Percentiles rank a stretch among this genome's conserved stretches.
These are phyloP conservation scores for Micromys minutus DNA, from an alignment of 2,113 vertebrate species.

Conservation along the genomic window DNA sequence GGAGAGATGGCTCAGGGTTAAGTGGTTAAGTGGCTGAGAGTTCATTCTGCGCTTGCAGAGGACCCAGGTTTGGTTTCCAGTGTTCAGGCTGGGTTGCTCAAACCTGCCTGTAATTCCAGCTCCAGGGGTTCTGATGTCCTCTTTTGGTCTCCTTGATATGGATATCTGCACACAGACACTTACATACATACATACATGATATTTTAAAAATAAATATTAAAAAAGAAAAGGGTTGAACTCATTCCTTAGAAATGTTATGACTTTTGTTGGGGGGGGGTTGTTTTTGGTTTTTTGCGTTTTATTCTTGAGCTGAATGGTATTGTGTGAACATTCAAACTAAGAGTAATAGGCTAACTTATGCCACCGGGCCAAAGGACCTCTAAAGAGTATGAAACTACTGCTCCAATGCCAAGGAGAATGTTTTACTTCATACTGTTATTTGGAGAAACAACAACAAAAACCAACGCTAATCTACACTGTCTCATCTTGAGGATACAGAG, in stretches of 20 bases:
- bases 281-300: background rate
- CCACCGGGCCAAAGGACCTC: background rate
- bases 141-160: background rate
- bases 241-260: background rate
- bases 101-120: background rate
- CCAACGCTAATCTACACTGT: background rate
- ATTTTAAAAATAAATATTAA: background rate
- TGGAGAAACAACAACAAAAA: constrained; percentile 1
- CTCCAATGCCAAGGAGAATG: background rate
- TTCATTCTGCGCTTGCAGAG: background rate
- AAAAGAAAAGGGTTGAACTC: background rate
- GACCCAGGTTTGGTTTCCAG: background rate
- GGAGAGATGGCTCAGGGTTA: background rate
- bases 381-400: background rate
- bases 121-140: background rate
- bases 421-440: constrained; percentile 4
- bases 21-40: background rate
- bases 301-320: background rate
- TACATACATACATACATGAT: background rate
- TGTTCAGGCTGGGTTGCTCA: background rate
- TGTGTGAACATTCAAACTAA: background rate
- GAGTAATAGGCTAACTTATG: background rate
- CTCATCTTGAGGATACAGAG: background rate
- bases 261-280: too few species aligned
- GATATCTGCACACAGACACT: background rate